Percentiles rank a stretch among this genome's conserved stretches.
Evolutionary conservation across 1,140 invertebrate genomes (phyloP).

Genomic region (Bombyx mori): ASM3026992v2 NC_085117.1:8042001-8042500

Average conservation of each 20-base stretch:
- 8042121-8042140: conserved; percentile 51
- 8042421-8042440: no score
- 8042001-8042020: conserved; percentile 51
- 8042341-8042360: no score
- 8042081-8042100: conserved; percentile 17
- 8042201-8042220: background rate
- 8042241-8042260: conserved; percentile 8
- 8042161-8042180: background rate
- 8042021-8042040: conserved; percentile 55
- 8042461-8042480: no score
- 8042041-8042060: conserved; percentile 15
- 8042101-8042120: conserved; percentile 45
- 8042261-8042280: conserved; percentile 4
- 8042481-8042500: no score
- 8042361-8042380: no score
- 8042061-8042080: conserved; percentile 1
- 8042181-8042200: conserved; percentile 1
- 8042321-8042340: no score
- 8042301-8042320: background rate
- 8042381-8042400: no score
- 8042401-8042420: no score
- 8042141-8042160: conserved; percentile 27
- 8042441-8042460: no score
- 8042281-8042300: conserved; percentile 1
- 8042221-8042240: conserved; percentile 3